phyloP scores from a whole-genome alignment of 2,113 vertebrate species.

The Gambusia affinis region DNA sequence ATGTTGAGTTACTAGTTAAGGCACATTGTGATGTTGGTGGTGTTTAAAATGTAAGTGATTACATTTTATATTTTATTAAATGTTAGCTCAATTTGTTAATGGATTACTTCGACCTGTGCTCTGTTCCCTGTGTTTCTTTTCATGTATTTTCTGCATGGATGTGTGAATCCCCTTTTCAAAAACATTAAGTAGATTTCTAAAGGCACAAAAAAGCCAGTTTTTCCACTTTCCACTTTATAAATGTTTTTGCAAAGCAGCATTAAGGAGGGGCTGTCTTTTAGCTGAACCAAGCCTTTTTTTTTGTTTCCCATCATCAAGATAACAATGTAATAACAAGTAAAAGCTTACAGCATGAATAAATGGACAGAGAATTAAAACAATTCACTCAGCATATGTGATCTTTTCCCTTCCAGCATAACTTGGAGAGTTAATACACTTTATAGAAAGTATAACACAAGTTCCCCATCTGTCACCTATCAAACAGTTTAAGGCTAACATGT shows the following conservation, averaged over 20 bases:
- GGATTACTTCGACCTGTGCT: neutral
- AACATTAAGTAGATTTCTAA: neutral
- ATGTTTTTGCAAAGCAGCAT: conserved; percentile 49
- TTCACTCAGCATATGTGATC: conserved; percentile 53
- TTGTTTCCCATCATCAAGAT: conserved; percentile 66
- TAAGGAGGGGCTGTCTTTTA: conserved; percentile 48
- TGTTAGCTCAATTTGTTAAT: neutral
- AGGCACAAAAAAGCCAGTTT: conserved; percentile 28
- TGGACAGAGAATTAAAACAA: conserved; percentile 27
- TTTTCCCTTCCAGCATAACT: conserved; percentile 67
- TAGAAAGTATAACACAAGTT: conserved; percentile 68
- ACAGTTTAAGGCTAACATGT: conserved; percentile 49
- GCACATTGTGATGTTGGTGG: too few species aligned
- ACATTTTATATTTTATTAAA: too few species aligned
- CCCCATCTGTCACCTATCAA: conserved; percentile 60
- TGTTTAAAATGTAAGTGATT: too few species aligned
- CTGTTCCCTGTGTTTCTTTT: neutral
- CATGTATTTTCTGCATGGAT: neutral
- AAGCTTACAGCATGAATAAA: conserved; percentile 45
- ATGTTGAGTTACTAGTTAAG: too few species aligned
- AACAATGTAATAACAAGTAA: conserved; percentile 68
- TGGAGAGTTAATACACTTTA: conserved; percentile 63
- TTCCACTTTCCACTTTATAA: conserved; percentile 44
- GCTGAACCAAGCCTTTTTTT: conserved; percentile 14
- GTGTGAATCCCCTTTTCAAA: neutral